These are phyloP conservation scores for Cyclina sinensis DNA, from an alignment of 1,140 invertebrate species.

Conservation along the genomic window DNA sequence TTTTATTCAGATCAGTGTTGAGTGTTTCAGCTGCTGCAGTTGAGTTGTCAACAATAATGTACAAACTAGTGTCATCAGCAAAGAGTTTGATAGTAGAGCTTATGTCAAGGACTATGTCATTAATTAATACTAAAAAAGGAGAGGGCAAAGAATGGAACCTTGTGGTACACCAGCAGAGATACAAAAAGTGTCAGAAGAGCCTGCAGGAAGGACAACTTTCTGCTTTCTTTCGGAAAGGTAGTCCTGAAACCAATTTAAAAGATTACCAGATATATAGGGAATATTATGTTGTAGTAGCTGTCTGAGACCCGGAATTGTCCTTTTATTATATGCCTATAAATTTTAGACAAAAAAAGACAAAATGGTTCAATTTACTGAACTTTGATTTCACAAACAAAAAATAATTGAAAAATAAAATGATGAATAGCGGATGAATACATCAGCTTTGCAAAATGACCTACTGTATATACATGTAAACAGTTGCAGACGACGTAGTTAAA, in stretches of 20 bases:
- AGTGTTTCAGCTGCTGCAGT: not conserved
- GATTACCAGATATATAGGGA: not conserved
- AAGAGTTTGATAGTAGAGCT: not conserved
- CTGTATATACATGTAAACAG: too few relatives aligned
- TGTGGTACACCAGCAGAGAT: not conserved
- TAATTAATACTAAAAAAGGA: not conserved
- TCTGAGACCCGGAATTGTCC: too few relatives aligned
- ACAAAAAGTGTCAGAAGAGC: not conserved
- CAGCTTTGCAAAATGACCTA: too few relatives aligned
- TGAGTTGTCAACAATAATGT: not conserved
- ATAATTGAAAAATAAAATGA: too few relatives aligned
- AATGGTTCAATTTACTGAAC: too few relatives aligned
- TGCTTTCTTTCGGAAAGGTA: not conserved
- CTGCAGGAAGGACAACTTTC: not conserved
- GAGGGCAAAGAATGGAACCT: not conserved
- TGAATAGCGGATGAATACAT: too few relatives aligned
- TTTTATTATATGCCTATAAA: too few relatives aligned
- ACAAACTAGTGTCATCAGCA: constrained; percentile 31
- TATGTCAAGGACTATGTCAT: constrained; percentile 1
- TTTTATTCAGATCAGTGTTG: not conserved
- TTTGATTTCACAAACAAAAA: too few relatives aligned
- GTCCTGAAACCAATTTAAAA: not conserved
- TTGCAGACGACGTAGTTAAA: too few relatives aligned
- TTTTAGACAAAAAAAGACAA: too few relatives aligned
- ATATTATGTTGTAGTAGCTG: too few relatives aligned